phyloP scores from a whole-genome alignment of 1,140 invertebrate genomes.

The Harpegnathos saltator region DNA sequence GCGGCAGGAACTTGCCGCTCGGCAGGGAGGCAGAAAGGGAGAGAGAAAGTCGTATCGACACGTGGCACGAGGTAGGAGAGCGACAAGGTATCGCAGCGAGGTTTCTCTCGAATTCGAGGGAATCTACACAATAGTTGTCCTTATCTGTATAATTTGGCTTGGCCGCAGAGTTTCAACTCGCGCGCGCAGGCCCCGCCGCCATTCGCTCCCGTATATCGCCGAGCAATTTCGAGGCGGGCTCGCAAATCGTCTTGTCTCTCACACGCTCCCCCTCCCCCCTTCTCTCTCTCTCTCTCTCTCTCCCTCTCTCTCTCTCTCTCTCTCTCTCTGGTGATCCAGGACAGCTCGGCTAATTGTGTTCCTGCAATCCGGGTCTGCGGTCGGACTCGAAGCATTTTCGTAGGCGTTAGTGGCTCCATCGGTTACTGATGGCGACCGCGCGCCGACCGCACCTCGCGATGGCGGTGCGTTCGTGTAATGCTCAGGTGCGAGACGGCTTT shows the following conservation, averaged over 20 bases:
- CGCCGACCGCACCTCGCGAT: constrained; percentile 35
- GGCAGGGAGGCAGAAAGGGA: neutral
- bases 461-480: constrained; percentile 39
- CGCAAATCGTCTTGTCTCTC: no score
- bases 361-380: constrained; percentile 49
- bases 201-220: neutral
- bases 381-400: constrained; percentile 56
- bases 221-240: constrained; percentile 32
- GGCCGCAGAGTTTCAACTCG: no score
- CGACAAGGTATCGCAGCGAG: constrained; percentile 7
- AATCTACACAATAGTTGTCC: constrained; percentile 40
- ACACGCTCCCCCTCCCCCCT: no score
- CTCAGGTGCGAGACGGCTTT: constrained; percentile 46
- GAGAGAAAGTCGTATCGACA: constrained; percentile 41
- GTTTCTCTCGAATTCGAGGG: constrained; percentile 24
- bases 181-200: constrained; percentile 5
- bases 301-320: constrained; percentile 20
- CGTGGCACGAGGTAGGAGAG: constrained; percentile 23
- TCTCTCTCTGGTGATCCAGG: constrained; percentile 42
- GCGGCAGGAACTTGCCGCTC: constrained; percentile 51
- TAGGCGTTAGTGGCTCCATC: constrained; percentile 53
- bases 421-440: constrained; percentile 41
- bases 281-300: constrained; percentile 28
- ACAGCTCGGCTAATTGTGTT: constrained; percentile 42
- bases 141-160: constrained; percentile 42